Evolutionary conservation across 2,113 vertebrate genomes (phyloP).

Genomic region (Sinocyclocheilus anophthalmus): DNA sequence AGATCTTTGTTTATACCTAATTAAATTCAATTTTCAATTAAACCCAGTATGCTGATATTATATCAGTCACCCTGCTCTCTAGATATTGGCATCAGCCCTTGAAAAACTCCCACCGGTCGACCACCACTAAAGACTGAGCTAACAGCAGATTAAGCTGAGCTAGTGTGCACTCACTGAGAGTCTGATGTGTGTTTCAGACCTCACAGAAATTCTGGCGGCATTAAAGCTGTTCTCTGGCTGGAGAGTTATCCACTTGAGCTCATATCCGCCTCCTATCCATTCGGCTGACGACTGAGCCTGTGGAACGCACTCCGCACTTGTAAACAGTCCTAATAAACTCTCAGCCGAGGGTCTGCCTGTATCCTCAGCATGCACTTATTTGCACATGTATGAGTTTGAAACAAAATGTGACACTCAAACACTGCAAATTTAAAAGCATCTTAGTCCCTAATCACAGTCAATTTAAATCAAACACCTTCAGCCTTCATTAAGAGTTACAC

Average conservation of each 20-base stretch:
- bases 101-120: constrained; percentile 1
- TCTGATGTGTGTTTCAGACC: constrained; percentile 45
- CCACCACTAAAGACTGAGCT: constrained; percentile 20
- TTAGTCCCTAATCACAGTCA: constrained; percentile 27
- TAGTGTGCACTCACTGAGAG: constrained; percentile 45
- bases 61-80: neutral
- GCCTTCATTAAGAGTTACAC: neutral
- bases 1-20: no score
- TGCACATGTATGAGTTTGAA: constrained; percentile 35
- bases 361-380: constrained; percentile 32
- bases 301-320: constrained; percentile 6
- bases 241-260: constrained; percentile 59
- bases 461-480: constrained; percentile 34
- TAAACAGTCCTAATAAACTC: constrained; percentile 54
- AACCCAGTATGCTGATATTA: neutral
- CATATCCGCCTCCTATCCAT: constrained; percentile 42
- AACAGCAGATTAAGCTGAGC: constrained; percentile 33
- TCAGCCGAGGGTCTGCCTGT: neutral
- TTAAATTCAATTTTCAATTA: neutral
- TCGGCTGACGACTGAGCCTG: constrained; percentile 37
- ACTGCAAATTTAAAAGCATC: constrained; percentile 24
- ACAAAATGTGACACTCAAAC: constrained; percentile 34
- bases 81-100: neutral
- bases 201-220: constrained; percentile 48
- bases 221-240: constrained; percentile 61